Evolutionary conservation across 2,113 vertebrate genomes (phyloP), one percentile per base, ranked within the genome.

Genomic region (Neogale vison): DNA sequence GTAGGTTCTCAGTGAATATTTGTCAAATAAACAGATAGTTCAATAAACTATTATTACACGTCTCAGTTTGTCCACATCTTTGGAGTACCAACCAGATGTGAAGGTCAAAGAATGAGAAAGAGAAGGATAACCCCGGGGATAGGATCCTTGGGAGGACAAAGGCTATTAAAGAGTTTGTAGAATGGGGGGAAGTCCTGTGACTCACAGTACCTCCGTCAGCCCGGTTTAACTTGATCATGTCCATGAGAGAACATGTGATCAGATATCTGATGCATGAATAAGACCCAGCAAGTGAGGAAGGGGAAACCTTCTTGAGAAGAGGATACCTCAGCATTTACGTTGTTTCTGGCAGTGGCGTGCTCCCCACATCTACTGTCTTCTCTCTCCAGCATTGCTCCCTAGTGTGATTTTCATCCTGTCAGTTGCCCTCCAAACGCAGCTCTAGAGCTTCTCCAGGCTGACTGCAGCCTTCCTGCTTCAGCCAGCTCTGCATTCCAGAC

Each of bases 351-450:
- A 6, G 24, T 14, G 6, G 14, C 36, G 20, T 7, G 11, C 39
- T 76, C 57, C 45, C 76, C 18, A 3, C 0, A 12, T 15, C 13
- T 4, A 0, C 1, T 10, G 2, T 59, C 21, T 61, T 61, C 12
- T 81, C 31, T 85, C 2, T 36, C 36, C 20, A 47, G 7, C 17
- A 4, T 39, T 52, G 21, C 24, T 26, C 80, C 67, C 18, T 18
- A 3, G 23, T 55, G 14, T 18, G 61, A 67, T 12, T 50, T 76
- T 45, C 31, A 2, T 61, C 39, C 10, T 20, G 24, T 3, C 36
- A 29, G 23, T 57, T 1, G 0, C 50, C n/a, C 6, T 0, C 29
- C 3, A 18, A 11, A 24, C 5, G 34, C 29, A 29, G 12, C 5
- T 12, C 13, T 5, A 36, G 55, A 52, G 5, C 24, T 7, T 36